These are phyloP conservation scores for Argynnis bischoffii DNA, from an alignment of 2,888 invertebrate species.

Conservation along the genomic window DNA sequence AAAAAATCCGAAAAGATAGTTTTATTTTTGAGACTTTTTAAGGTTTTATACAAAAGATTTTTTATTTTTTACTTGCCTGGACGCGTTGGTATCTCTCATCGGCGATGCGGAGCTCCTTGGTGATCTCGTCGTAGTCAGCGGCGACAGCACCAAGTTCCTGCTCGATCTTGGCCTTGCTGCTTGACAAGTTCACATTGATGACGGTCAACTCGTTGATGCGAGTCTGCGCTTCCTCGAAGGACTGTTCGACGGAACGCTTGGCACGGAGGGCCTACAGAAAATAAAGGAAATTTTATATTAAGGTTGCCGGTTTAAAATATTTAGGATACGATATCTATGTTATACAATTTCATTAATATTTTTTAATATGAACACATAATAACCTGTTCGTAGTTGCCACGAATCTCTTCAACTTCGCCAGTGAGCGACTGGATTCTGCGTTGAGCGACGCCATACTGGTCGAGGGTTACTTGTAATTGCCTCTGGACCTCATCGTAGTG, in stretches of 20 bases:
- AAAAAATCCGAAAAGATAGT: no score
- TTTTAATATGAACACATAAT: neutral
- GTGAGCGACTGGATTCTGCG: constrained; percentile 95
- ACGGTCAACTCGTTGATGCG: constrained; percentile 97
- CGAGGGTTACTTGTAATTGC: constrained; percentile 96
- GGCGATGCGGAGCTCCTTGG: constrained; percentile 95
- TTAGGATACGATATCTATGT: no score
- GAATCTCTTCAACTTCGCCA: constrained; percentile 97
- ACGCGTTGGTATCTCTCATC: constrained; percentile 98
- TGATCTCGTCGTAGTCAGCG: constrained; percentile 98
- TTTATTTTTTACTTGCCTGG: constrained; percentile 68
- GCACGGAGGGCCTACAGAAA: constrained; percentile 90
- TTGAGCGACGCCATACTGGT: constrained; percentile 95
- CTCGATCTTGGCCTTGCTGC: constrained; percentile 97
- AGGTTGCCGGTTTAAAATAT: neutral
- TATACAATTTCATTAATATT: neutral
- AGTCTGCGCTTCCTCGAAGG: constrained; percentile 94
- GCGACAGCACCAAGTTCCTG: constrained; percentile 95
- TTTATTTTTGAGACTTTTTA: no score
- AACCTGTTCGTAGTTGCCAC: constrained; percentile 92
- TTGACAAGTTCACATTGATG: constrained; percentile 97
- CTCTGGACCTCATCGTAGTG: constrained; percentile 98
- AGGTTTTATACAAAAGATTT: neutral
- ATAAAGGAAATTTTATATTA: neutral
- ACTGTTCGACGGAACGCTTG: constrained; percentile 94